These are phyloP conservation scores for Anabas testudineus DNA, from an alignment of 2,797 vertebrate species.

Conservation along the genomic window DNA sequence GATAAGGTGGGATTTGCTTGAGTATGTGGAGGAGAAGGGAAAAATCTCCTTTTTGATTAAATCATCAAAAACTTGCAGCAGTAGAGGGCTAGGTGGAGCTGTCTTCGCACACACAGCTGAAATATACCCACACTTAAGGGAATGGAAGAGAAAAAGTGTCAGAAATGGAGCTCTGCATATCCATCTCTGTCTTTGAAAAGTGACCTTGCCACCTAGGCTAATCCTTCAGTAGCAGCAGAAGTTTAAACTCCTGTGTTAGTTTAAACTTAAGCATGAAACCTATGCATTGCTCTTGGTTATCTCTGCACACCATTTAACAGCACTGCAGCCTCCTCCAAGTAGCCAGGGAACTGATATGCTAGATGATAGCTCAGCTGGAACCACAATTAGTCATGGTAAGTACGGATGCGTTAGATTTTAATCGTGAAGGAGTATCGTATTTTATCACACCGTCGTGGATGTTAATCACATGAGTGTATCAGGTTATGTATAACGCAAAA, in stretches of 20 bases:
- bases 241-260: slow-evolving; percentile 36
- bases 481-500: slow-evolving; percentile 48
- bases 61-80: slow-evolving; percentile 36
- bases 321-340: slow-evolving; percentile 11
- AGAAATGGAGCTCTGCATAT: slow-evolving; percentile 35
- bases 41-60: slow-evolving; percentile 50
- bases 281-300: slow-evolving; percentile 19
- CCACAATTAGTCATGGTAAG: slow-evolving; percentile 41
- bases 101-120: slow-evolving; percentile 17
- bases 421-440: slow-evolving; percentile 48
- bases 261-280: slow-evolving; percentile 40
- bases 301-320: slow-evolving; percentile 23
- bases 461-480: slow-evolving; percentile 53
- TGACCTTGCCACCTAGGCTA: slow-evolving; percentile 30
- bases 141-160: slow-evolving; percentile 21
- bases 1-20: slow-evolving; percentile 62
- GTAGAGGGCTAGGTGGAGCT: slow-evolving; percentile 38
- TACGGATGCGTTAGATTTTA: slow-evolving; percentile 49
- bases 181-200: slow-evolving; percentile 3
- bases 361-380: slow-evolving; percentile 53
- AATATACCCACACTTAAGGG: slow-evolving; percentile 2
- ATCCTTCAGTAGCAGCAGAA: slow-evolving; percentile 41
- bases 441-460: slow-evolving; percentile 43
- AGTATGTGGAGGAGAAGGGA: slow-evolving; percentile 42
- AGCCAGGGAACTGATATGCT: slow-evolving; percentile 41